A percentile compares a stretch with the other conserved stretches of the same genome.
These are phyloP conservation scores for Eueremaeus valkanovi DNA, from an alignment of 2,888 invertebrate species.

Conservation along the genomic window DNA sequence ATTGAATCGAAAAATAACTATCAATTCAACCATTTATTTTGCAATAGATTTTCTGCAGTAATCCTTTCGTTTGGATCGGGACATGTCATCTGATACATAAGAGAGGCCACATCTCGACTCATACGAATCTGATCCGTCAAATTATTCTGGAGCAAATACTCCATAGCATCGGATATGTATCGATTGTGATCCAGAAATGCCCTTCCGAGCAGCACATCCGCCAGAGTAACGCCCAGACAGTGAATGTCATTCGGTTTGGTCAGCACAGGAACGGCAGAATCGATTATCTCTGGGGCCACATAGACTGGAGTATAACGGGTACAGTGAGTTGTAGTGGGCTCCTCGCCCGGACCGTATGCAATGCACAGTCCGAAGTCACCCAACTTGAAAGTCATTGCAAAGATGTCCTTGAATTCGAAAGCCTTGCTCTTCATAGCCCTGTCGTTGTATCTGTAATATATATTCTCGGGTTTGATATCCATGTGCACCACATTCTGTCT, in stretches of 20 bases:
- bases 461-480: conserved; percentile 4
- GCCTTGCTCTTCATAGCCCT: neutral
- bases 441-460: neutral
- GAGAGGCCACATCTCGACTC: no score
- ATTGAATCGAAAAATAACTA: no score
- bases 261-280: neutral
- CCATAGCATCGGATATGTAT: no score
- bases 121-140: no score
- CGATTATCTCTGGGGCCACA: neutral
- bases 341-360: neutral
- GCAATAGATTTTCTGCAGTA: no score
- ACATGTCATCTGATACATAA: no score
- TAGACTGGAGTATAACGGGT: neutral
- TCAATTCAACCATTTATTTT: no score
- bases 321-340: neutral
- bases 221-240: neutral
- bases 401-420: neutral
- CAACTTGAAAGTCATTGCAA: no score
- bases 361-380: neutral
- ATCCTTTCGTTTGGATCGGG: no score
- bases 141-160: no score
- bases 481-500: neutral
- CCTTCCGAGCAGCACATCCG: neutral
- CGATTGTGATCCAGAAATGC: no score
- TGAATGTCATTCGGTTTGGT: neutral